Evolutionary conservation across 2,113 vertebrate species (phyloP).

Genomic region (Etia nguti): DNA sequence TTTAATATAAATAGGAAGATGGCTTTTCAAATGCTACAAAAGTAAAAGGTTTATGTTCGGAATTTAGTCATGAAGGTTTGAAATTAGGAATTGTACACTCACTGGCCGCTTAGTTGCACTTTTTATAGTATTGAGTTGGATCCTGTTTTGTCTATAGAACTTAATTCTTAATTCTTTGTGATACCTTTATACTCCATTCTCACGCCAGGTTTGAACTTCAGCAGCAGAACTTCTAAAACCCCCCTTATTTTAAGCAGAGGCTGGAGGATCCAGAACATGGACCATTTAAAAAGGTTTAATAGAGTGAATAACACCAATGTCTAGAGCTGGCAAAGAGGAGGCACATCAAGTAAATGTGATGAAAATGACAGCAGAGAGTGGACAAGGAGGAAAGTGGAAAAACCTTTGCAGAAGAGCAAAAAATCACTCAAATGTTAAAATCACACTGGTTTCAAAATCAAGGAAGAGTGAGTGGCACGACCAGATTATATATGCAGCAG

Average conservation of each 20-base stretch:
- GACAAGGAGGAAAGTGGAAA: neutral
- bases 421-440: neutral
- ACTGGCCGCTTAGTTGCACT: rapidly evolving
- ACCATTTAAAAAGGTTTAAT: neutral
- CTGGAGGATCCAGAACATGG: neutral
- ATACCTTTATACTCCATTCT: neutral
- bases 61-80: neutral
- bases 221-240: neutral
- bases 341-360: neutral
- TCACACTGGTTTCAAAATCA: neutral
- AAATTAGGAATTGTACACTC: neutral
- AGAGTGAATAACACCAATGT: neutral
- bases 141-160: neutral
- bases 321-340: neutral
- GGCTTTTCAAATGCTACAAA: neutral
- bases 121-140: neutral
- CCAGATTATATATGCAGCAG: neutral
- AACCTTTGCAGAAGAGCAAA: neutral
- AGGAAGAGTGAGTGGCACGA: neutral
- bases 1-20: neutral
- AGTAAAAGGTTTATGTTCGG: neutral
- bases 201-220: neutral
- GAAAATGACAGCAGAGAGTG: neutral
- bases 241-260: neutral
- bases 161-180: neutral